phyloP scores from a whole-genome alignment of 2,888 invertebrate species.

The Drosophila fungiperda region DNA sequence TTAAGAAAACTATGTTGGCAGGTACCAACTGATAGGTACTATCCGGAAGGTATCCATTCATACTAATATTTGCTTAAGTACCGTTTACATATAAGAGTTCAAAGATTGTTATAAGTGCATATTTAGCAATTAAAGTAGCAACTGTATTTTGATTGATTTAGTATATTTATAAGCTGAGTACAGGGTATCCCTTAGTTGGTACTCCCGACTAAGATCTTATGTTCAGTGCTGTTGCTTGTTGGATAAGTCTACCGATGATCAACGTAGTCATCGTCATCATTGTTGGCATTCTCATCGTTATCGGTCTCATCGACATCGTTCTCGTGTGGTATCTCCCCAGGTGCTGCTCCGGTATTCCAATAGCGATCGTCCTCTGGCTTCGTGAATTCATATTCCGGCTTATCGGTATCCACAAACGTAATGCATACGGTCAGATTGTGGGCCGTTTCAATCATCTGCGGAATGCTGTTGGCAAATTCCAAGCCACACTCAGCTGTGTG shows the following conservation, averaged over 20 bases:
- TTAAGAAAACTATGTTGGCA: not conserved
- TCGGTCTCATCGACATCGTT: constrained; percentile 30
- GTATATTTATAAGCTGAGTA: not conserved
- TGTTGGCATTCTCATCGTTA: constrained; percentile 10
- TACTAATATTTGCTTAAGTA: not conserved
- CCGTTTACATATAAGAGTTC: not conserved
- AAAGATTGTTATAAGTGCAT: not conserved
- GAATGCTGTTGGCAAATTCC: constrained; percentile 63
- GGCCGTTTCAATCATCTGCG: constrained; percentile 69
- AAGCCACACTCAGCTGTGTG: constrained; percentile 56
- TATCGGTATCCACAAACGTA: constrained; percentile 57
- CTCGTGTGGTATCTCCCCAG: constrained; percentile 57
- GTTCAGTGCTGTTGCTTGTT: not conserved
- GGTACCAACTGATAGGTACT: not conserved
- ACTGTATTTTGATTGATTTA: not conserved
- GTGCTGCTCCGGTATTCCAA: constrained; percentile 62
- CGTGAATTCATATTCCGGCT: constrained; percentile 65
- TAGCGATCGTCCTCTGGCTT: constrained; percentile 72
- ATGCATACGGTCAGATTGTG: constrained; percentile 75
- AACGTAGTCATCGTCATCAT: constrained; percentile 55
- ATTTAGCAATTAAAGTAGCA: not conserved
- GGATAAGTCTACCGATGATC: constrained; percentile 55
- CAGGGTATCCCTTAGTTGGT: not conserved
- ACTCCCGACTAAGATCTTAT: not conserved
- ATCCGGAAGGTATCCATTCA: not conserved